Conservation (phyloP, 2,113 vertebrate genomes). For the Cynocephalus volans region DNA sequence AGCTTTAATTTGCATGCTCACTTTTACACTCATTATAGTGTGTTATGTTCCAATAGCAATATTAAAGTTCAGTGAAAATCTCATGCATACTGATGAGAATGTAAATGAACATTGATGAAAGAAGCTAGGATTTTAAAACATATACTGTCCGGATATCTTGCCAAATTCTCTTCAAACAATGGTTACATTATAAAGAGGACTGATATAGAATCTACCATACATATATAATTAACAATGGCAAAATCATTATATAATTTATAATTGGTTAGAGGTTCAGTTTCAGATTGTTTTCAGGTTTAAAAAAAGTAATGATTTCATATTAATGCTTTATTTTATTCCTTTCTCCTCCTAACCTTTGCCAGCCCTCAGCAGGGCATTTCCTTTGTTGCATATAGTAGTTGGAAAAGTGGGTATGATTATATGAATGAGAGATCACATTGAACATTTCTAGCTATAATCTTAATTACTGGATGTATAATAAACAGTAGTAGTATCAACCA, state of each 20-base stretch:
- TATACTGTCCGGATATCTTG: conserved; percentile 88
- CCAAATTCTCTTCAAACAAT: conserved; percentile 83
- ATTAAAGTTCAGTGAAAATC: conserved; percentile 95
- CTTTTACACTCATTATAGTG: conserved; percentile 93
- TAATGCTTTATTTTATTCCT: background rate
- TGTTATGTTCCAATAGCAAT: conserved; percentile 93
- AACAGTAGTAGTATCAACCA: background rate
- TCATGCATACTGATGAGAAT: conserved; percentile 95
- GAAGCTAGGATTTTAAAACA: conserved; percentile 88
- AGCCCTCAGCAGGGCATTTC: conserved; percentile 57
- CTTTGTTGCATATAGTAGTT: conserved; percentile 21
- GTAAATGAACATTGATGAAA: conserved; percentile 92
- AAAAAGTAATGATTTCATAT: conserved; percentile 19
- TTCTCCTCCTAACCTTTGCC: conserved; percentile 62
- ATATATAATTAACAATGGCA: conserved; percentile 78
- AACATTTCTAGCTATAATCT: conserved; percentile 42
- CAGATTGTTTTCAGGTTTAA: conserved; percentile 56
- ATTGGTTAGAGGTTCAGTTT: conserved; percentile 68
- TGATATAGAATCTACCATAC: conserved; percentile 61
- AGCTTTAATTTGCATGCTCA: conserved; percentile 94
- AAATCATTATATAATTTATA: conserved; percentile 80
- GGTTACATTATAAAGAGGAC: conserved; percentile 73
- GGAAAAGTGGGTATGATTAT: conserved; percentile 44
- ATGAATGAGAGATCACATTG: conserved; percentile 44
- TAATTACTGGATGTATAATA: conserved; percentile 1